Conservation (phyloP, 2,797 vertebrate species). For the Carcharodon carcharias region DNA sequence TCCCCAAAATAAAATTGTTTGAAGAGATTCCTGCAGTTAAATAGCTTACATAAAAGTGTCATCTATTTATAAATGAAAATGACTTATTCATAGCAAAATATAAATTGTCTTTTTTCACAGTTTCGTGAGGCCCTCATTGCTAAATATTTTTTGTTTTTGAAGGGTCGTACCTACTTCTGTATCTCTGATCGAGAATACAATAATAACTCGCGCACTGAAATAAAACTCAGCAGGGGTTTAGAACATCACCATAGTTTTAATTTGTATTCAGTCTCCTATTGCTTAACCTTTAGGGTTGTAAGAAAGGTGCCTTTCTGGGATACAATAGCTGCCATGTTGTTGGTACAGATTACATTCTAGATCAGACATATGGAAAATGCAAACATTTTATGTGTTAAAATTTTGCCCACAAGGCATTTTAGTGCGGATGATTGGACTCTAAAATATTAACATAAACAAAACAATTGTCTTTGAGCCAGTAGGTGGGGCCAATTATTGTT, state of each 20-base stretch:
- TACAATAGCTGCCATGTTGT: neutral
- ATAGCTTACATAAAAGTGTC: neutral
- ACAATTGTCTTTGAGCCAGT: neutral
- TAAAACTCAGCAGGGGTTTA: neutral
- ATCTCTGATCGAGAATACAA: neutral
- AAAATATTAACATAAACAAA: slow-evolving; percentile 5
- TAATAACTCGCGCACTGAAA: neutral
- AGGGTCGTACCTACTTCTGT: neutral
- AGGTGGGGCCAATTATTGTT: neutral
- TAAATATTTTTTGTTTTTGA: neutral
- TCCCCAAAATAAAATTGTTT: neutral
- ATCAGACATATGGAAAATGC: neutral
- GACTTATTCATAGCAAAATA: neutral
- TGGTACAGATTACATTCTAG: neutral
- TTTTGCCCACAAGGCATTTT: neutral
- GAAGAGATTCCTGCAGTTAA: neutral
- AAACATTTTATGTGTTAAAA: neutral
- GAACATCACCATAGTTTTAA: neutral
- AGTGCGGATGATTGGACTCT: neutral
- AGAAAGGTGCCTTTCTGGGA: neutral
- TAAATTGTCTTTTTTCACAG: neutral
- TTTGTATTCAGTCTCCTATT: neutral
- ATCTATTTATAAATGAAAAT: neutral
- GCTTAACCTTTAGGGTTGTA: neutral
- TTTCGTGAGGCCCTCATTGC: neutral